phyloP scores from a whole-genome alignment of 2,113 vertebrate genomes.

The Coptodon rendalli region DNA sequence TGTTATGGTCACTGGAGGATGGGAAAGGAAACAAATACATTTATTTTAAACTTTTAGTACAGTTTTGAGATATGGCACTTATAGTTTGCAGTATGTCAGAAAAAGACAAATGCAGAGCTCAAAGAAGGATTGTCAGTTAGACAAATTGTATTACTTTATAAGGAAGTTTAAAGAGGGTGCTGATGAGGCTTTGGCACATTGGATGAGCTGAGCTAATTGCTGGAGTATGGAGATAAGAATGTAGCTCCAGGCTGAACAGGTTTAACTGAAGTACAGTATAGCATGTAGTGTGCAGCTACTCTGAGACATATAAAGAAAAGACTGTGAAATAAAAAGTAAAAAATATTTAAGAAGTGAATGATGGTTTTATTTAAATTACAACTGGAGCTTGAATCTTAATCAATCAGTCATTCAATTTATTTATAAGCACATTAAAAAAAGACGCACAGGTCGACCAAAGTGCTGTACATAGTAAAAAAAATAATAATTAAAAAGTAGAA shows the following conservation, averaged over 20 bases:
- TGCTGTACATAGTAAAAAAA: background rate
- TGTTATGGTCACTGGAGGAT: background rate
- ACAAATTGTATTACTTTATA: background rate
- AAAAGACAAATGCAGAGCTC: background rate
- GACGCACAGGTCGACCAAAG: background rate
- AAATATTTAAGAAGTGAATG: background rate
- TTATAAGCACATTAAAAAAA: background rate
- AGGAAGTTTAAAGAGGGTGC: background rate
- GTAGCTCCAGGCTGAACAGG: background rate
- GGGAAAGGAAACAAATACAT: background rate
- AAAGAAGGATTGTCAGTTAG: background rate
- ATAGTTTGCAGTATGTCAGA: background rate
- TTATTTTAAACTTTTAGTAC: background rate
- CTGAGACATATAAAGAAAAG: background rate
- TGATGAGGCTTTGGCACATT: background rate
- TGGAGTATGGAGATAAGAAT: background rate
- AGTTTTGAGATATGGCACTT: background rate
- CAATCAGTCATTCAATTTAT: background rate
- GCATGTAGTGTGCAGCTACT: background rate
- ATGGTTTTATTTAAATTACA: background rate
- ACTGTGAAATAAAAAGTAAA: accelerated
- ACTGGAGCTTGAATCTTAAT: background rate
- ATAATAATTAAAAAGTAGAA: background rate
- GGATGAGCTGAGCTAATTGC: background rate
- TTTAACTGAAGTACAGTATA: background rate